A percentile compares a stretch with the other conserved stretches of the same genome.
Evolutionary conservation across 2,113 vertebrate genomes (phyloP).

Genomic region (Melospiza georgiana): DNA sequence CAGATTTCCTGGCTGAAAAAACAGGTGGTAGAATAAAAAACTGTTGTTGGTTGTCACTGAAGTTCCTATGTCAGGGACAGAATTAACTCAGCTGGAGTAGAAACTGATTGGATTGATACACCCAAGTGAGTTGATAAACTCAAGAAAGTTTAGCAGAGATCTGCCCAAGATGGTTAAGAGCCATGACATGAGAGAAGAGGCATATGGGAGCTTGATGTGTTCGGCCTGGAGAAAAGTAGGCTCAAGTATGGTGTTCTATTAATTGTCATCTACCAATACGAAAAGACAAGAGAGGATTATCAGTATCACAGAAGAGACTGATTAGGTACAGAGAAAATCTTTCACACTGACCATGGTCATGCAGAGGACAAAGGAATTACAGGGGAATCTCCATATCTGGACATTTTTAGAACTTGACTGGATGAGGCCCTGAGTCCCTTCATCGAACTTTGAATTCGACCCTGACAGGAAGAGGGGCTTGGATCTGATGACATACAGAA

Average conservation of each 20-base stretch:
- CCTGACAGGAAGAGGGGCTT: not conserved
- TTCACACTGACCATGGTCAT: rapidly evolving
- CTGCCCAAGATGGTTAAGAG: not conserved
- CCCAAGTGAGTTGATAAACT: not conserved
- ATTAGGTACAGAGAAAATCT: not conserved
- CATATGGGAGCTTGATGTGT: not conserved
- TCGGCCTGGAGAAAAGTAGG: not conserved
- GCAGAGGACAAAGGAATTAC: not conserved
- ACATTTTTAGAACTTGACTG: not conserved
- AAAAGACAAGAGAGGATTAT: not conserved
- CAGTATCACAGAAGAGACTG: not conserved
- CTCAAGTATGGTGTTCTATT: not conserved
- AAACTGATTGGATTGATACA: not conserved
- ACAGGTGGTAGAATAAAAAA: not conserved
- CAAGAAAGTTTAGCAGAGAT: not conserved
- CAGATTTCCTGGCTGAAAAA: not conserved
- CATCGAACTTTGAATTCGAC: not conserved
- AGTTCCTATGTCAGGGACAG: not conserved
- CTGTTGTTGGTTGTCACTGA: not conserved
- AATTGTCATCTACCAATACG: not conserved
- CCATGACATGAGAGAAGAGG: not conserved
- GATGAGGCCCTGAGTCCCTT: not conserved
- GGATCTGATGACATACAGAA: not conserved
- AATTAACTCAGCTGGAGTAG: not conserved
- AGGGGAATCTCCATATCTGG: not conserved